phyloP scores from a whole-genome alignment of 2,888 invertebrate species.

The Eristalis pertinax region DNA sequence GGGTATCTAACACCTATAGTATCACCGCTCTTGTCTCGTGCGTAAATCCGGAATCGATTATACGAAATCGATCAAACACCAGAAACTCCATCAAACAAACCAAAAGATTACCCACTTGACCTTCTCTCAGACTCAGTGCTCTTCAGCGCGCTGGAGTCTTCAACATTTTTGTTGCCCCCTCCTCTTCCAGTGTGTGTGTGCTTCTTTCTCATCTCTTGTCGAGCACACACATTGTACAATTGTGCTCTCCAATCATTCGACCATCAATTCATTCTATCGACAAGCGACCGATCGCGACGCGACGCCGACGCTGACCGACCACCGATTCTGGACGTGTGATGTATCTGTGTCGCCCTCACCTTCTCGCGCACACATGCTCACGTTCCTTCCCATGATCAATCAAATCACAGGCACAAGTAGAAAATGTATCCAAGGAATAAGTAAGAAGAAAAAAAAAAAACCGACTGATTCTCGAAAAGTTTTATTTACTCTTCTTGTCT shows the following conservation, averaged over 20 bases:
- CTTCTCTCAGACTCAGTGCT: slow-evolving; percentile 45
- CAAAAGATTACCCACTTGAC: slow-evolving; percentile 64
- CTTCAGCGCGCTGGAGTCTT: slow-evolving; percentile 7
- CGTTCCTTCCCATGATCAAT: slow-evolving; percentile 44
- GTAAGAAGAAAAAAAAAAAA: slow-evolving; percentile 2
- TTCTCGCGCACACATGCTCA: not conserved
- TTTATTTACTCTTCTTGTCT: slow-evolving; percentile 60
- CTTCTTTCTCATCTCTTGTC: not conserved
- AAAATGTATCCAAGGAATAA: slow-evolving; percentile 4
- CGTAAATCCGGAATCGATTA: slow-evolving; percentile 29
- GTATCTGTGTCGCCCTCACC: slow-evolving; percentile 27
- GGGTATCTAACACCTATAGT: slow-evolving; percentile 19
- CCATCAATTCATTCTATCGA: slow-evolving; percentile 45
- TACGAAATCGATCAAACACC: slow-evolving; percentile 51
- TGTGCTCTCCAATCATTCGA: not conserved
- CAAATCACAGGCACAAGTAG: not conserved
- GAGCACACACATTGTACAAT: not conserved
- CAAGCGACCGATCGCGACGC: not conserved
- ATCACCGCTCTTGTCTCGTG: slow-evolving; percentile 27
- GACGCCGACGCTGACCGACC: not conserved
- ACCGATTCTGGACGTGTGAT: slow-evolving; percentile 37
- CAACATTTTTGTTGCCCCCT: not conserved
- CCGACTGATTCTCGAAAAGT: slow-evolving; percentile 39
- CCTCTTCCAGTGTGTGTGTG: not conserved
- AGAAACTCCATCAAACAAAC: slow-evolving; percentile 54